Evolutionary conservation across 2,888 invertebrate genomes (phyloP).

Genomic region (Ceriagrion tenellum): DNA sequence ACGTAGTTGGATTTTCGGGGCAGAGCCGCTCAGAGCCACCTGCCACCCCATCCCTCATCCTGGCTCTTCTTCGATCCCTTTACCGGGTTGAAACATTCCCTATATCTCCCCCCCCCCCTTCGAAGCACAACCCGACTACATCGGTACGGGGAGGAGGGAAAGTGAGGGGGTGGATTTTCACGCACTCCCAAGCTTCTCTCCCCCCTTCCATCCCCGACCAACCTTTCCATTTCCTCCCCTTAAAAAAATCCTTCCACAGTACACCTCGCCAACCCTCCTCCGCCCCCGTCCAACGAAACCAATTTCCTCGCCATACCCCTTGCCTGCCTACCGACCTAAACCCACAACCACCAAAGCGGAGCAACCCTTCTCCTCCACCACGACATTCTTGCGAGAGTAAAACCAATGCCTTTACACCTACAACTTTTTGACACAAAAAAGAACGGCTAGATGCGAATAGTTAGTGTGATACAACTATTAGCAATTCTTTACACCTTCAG

Average conservation of each 20-base stretch:
- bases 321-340: background rate
- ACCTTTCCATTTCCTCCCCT: background rate
- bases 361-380: background rate
- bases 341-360: background rate
- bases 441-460: no score
- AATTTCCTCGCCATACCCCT: conserved; percentile 39
- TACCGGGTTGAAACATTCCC: background rate
- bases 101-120: background rate
- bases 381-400: background rate
- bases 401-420: background rate
- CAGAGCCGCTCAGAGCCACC: background rate
- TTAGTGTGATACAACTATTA: no score
- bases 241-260: background rate
- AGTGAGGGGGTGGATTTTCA: background rate
- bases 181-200: background rate
- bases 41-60: conserved; percentile 48
- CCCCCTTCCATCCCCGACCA: background rate
- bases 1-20: background rate
- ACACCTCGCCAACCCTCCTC: background rate
- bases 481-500: no score
- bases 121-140: background rate
- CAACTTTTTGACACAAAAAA: no score
- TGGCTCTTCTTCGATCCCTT: background rate
- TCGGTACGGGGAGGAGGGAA: background rate
- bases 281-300: background rate